Conservation (phyloP, 2,113 vertebrate species). For the Mellivora capensis region DNA sequence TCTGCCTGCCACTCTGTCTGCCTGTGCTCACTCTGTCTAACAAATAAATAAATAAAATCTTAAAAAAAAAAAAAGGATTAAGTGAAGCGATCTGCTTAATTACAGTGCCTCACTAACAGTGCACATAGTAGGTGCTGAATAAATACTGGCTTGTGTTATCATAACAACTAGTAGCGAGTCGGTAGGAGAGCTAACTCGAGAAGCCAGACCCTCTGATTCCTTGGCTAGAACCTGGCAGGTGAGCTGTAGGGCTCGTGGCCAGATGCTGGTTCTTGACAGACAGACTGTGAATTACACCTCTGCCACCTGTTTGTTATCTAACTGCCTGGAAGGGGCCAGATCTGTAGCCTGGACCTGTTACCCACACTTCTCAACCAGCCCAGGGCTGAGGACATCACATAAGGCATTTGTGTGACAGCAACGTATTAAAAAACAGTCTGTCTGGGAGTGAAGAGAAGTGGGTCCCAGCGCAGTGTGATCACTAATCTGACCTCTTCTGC, state of each 20-base stretch:
- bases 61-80: no score
- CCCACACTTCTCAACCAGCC: not conserved
- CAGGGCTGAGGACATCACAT: not conserved
- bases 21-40: no score
- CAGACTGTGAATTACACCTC: not conserved
- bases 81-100: not conserved
- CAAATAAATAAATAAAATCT: no score
- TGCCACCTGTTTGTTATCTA: not conserved
- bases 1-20: no score
- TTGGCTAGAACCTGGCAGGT: not conserved
- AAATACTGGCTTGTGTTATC: not conserved
- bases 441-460: not conserved
- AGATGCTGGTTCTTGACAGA: not conserved
- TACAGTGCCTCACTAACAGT: not conserved
- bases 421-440: not conserved
- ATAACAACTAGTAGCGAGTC: not conserved
- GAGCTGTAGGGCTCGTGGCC: not conserved
- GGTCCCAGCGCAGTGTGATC: not conserved
- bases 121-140: not conserved
- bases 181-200: not conserved
- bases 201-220: not conserved
- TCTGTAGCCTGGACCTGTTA: not conserved
- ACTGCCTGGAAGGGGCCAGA: not conserved
- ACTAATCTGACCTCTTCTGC: not conserved
- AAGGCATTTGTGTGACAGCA: not conserved